These are phyloP conservation scores for Drosophila ficusphila DNA, from an alignment of 1,140 invertebrate species.

Conservation along the genomic window DNA sequence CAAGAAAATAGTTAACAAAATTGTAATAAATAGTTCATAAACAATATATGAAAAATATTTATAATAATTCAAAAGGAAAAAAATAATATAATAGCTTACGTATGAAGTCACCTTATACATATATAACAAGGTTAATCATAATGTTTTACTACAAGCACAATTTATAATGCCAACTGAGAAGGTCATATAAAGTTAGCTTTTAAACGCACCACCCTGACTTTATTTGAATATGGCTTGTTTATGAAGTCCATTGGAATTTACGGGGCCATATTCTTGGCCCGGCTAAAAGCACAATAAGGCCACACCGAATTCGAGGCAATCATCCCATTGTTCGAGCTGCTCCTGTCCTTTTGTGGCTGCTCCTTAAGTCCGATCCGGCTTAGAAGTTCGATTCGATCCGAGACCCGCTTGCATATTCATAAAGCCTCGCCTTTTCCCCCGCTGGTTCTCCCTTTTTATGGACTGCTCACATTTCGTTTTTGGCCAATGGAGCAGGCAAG, in stretches of 20 bases:
- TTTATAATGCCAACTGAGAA: background rate
- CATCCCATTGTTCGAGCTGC: conserved; percentile 27
- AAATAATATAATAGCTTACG: too few species aligned
- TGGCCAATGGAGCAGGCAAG: conserved; percentile 13
- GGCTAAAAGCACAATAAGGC: background rate
- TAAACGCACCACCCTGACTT: conserved; percentile 6
- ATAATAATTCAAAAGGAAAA: too few species aligned
- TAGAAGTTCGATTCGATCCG: conserved; percentile 50
- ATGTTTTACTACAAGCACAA: background rate
- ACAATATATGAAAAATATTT: background rate
- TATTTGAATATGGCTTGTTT: conserved; percentile 22
- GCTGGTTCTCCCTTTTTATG: conserved; percentile 41
- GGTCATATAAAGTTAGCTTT: background rate
- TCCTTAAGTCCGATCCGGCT: conserved; percentile 25
- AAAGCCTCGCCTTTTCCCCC: conserved; percentile 33
- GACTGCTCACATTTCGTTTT: conserved; percentile 46
- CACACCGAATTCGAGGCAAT: background rate
- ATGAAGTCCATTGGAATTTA: conserved; percentile 33
- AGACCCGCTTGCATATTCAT: conserved; percentile 71
- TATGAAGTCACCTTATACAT: too few species aligned
- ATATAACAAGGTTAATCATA: background rate
- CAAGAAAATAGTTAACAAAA: too few species aligned
- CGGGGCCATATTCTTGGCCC: conserved; percentile 18
- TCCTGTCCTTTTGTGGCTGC: conserved; percentile 29
- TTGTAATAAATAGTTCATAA: background rate